Conservation (phyloP, 2,113 vertebrate genomes). For the Aspiorhynchus laticeps region DNA sequence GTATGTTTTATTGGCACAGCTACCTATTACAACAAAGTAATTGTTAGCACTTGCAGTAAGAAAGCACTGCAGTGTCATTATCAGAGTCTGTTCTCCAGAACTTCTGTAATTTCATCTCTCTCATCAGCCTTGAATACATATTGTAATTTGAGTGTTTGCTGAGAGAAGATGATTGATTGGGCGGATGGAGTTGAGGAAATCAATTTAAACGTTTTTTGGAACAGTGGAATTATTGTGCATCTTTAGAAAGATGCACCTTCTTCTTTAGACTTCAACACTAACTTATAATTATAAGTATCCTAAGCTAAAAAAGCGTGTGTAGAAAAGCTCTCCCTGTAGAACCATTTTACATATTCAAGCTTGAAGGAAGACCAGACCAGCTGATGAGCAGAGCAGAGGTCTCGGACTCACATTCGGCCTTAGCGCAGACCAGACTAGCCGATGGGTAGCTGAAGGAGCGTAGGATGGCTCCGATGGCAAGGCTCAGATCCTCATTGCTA, state of each 20-base stretch:
- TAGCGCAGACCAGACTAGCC: constrained; percentile 87
- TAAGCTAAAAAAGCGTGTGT: background rate
- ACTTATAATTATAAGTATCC: background rate
- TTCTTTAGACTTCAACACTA: background rate
- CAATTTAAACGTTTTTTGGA: background rate
- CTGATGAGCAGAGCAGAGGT: constrained; percentile 35
- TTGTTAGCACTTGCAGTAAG: constrained; percentile 6
- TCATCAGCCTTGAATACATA: constrained; percentile 15
- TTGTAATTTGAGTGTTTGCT: background rate
- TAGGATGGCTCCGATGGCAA: constrained; percentile 85
- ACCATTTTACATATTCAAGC: background rate
- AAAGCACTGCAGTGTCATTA: constrained; percentile 16
- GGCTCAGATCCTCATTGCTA: constrained; percentile 89
- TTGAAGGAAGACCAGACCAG: constrained; percentile 32
- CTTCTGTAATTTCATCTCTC: constrained; percentile 59
- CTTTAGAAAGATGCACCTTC: background rate
- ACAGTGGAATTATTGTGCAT: background rate
- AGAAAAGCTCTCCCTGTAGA: background rate
- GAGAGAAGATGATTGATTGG: background rate
- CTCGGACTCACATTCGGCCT: constrained; percentile 87
- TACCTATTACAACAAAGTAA: constrained; percentile 37
- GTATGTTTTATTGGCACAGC: constrained; percentile 34
- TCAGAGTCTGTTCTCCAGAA: background rate
- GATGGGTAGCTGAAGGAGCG: constrained; percentile 85
- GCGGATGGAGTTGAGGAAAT: background rate